A percentile compares a stretch with the other conserved stretches of the same genome.
These are phyloP conservation scores for Stercorarius parasiticus DNA, from an alignment of 2,113 vertebrate genomes.

Conservation along the genomic window DNA sequence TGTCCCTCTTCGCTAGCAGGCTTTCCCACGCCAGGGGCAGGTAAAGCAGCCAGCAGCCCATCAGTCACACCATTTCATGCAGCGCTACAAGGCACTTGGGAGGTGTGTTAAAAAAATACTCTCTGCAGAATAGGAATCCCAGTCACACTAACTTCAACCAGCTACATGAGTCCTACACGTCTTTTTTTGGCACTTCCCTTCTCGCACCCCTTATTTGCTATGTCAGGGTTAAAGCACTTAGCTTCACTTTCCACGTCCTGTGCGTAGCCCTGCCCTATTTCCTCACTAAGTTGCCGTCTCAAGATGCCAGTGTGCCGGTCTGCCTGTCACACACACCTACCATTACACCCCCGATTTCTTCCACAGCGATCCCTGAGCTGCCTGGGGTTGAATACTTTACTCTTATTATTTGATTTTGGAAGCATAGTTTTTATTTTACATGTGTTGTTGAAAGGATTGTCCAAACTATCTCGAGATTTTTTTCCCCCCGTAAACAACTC, in stretches of 20 bases:
- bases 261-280: not conserved
- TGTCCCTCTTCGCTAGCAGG: not conserved
- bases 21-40: not conserved
- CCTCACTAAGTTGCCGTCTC: not conserved
- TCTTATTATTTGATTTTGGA: not conserved
- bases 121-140: not conserved
- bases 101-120: not conserved
- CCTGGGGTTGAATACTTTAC: not conserved
- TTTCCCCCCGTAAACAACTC: not conserved
- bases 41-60: not conserved
- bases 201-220: not conserved
- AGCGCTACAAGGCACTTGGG: not conserved
- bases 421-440: not conserved
- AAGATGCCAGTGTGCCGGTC: not conserved
- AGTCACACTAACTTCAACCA: not conserved
- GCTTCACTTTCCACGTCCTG: not conserved
- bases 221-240: not conserved
- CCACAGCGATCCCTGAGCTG: not conserved
- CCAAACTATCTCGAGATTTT: not conserved
- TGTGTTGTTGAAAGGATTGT: not conserved
- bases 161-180: not conserved
- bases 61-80: not conserved
- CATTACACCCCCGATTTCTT: fast-evolving
- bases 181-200: not conserved
- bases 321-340: not conserved